These are phyloP conservation scores for Amblyornis subalaris DNA, from an alignment of 2,113 vertebrate species.

Conservation along the genomic window DNA sequence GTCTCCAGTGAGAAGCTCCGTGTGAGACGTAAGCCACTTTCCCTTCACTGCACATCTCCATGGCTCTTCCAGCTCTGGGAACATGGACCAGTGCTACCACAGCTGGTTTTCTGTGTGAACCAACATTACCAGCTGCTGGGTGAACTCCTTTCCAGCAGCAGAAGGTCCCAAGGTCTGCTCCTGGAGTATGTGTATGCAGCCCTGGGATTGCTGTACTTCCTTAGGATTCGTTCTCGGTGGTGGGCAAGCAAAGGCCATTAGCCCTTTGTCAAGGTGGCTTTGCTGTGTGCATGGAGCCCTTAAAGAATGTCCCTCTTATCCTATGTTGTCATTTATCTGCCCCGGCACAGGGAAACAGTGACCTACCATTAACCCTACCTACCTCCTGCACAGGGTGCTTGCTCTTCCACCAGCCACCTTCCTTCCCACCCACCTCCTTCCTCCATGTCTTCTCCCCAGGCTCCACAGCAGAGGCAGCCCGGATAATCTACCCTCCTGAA, in stretches of 20 bases:
- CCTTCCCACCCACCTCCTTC: background rate
- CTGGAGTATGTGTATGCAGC: background rate
- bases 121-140: background rate
- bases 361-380: background rate
- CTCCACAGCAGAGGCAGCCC: constrained; percentile 88
- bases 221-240: background rate
- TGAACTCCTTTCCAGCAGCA: background rate
- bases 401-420: background rate
- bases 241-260: background rate
- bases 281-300: background rate
- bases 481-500: constrained; percentile 91
- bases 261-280: background rate
- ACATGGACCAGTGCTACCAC: accelerated
- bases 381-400: background rate
- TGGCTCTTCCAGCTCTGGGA: background rate
- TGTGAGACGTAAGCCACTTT: constrained; percentile 84
- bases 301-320: background rate
- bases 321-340: background rate
- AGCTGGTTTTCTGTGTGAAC: background rate
- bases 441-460: constrained; percentile 66
- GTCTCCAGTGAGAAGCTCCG: constrained; percentile 89
- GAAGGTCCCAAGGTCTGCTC: background rate
- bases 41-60: background rate
- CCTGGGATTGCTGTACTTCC: background rate
- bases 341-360: background rate